A percentile compares a stretch with the other conserved stretches of the same genome.
phyloP scores from a whole-genome alignment of 1,140 invertebrate species.

The Zelostemma sp. region DNA sequence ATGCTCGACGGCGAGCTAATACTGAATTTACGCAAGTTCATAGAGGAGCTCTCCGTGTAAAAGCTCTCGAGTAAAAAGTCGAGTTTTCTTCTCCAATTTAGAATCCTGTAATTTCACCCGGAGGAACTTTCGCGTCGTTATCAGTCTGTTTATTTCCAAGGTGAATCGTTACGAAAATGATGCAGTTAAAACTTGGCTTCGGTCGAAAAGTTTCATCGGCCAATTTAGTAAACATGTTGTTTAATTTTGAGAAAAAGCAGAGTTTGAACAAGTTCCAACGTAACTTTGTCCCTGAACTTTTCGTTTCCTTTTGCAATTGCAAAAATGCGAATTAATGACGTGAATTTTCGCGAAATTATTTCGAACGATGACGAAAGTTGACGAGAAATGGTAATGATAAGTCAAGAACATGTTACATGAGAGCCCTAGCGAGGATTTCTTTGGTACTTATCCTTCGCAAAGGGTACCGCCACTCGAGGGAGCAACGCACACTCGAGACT shows the following conservation, averaged over 20 bases:
- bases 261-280: no score
- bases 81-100: neutral
- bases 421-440: neutral
- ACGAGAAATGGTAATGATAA: constrained; percentile 10
- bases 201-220: no score
- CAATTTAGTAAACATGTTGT: no score
- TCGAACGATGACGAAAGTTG: constrained; percentile 2
- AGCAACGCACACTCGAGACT: constrained; percentile 14
- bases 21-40: constrained; percentile 6
- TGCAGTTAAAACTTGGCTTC: no score
- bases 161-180: no score
- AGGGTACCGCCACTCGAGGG: constrained; percentile 18
- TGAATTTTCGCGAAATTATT: constrained; percentile 5
- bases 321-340: no score
- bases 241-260: no score
- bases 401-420: neutral
- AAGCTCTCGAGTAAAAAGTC: neutral
- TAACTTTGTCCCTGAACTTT: no score
- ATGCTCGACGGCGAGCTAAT: constrained; percentile 17
- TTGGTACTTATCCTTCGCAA: constrained; percentile 5
- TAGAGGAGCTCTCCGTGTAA: no score
- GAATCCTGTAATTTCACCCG: no score
- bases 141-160: neutral
- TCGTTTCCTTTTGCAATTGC: no score
- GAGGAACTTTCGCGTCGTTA: neutral